phyloP scores from a whole-genome alignment of 2,113 vertebrate species.

The Siniperca chuatsi region DNA sequence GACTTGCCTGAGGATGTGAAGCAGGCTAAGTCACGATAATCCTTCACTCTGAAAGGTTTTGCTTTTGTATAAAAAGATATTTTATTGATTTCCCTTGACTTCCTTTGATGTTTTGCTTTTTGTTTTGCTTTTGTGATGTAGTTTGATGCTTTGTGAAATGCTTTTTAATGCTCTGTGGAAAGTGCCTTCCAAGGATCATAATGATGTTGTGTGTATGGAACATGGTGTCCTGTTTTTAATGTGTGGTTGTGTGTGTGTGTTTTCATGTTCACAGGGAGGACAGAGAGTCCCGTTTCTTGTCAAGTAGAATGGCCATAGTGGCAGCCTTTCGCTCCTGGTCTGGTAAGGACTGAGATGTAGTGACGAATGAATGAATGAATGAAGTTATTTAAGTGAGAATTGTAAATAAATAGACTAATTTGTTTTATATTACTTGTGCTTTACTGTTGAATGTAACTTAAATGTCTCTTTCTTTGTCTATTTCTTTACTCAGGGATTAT shows the following conservation, averaged over 20 bases:
- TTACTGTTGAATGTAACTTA: not conserved
- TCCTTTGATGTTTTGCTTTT: slow-evolving; percentile 4
- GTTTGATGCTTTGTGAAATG: not conserved
- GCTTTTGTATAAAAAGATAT: slow-evolving; percentile 26
- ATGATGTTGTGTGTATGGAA: slow-evolving; percentile 21
- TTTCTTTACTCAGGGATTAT: slow-evolving; percentile 90
- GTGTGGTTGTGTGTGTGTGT: slow-evolving; percentile 19
- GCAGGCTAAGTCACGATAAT: not conserved
- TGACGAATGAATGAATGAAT: not conserved
- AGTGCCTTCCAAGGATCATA: not conserved
- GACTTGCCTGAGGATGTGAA: slow-evolving; percentile 36
- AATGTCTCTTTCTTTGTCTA: slow-evolving; percentile 8
- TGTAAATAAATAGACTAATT: not conserved
- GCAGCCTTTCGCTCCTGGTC: slow-evolving; percentile 98
- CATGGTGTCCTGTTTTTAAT: slow-evolving; percentile 24
- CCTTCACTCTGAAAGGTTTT: slow-evolving; percentile 23
- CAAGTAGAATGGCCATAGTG: slow-evolving; percentile 98
- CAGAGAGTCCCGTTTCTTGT: slow-evolving; percentile 94
- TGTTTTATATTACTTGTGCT: not conserved
- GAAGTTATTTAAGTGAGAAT: not conserved
- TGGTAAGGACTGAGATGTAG: slow-evolving; percentile 82
- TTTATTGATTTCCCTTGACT: slow-evolving; percentile 28
- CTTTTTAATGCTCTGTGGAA: not conserved
- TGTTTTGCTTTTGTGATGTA: slow-evolving; percentile 1
- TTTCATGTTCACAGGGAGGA: slow-evolving; percentile 88